These are phyloP conservation scores for Diplolepis rosae DNA, from an alignment of 2,888 invertebrate genomes.

Conservation along the genomic window DNA sequence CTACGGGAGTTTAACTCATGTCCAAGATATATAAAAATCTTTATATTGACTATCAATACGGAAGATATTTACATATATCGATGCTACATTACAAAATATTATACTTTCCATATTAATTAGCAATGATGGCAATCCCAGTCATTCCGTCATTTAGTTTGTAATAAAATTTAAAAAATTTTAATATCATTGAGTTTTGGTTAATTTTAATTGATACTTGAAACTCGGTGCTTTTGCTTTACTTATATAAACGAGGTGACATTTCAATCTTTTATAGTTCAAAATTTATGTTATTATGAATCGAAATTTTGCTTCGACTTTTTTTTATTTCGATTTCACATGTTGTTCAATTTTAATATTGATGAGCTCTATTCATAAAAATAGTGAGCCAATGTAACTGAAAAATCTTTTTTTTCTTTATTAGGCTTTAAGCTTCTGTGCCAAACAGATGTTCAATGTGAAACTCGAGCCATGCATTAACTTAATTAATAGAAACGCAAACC, in stretches of 20 bases:
- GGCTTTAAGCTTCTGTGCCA: background rate
- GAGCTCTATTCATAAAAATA: too few relatives aligned
- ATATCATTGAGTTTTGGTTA: too few relatives aligned
- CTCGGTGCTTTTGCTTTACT: too few relatives aligned
- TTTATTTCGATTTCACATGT: too few relatives aligned
- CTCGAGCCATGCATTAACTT: constrained; percentile 11
- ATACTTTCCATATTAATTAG: background rate
- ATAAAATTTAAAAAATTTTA: background rate
- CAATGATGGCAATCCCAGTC: background rate
- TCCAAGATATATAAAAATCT: background rate
- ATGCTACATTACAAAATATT: background rate
- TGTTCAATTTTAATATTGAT: too few relatives aligned
- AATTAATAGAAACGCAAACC: constrained; percentile 30
- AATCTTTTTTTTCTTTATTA: background rate
- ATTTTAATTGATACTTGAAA: too few relatives aligned
- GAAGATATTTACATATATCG: constrained; percentile 5
- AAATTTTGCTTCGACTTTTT: too few relatives aligned
- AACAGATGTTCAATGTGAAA: constrained; percentile 24
- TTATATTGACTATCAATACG: constrained; percentile 1
- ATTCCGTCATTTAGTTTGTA: background rate
- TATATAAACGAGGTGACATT: too few relatives aligned
- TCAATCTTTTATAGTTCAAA: too few relatives aligned
- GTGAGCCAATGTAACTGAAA: background rate
- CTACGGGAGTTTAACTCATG: background rate
- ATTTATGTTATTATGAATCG: too few relatives aligned